A percentile compares a stretch with the other conserved stretches of the same genome.
Evolutionary conservation across 2,888 invertebrate genomes (phyloP).

Genomic region (Hirtodrosophila confusa): DNA sequence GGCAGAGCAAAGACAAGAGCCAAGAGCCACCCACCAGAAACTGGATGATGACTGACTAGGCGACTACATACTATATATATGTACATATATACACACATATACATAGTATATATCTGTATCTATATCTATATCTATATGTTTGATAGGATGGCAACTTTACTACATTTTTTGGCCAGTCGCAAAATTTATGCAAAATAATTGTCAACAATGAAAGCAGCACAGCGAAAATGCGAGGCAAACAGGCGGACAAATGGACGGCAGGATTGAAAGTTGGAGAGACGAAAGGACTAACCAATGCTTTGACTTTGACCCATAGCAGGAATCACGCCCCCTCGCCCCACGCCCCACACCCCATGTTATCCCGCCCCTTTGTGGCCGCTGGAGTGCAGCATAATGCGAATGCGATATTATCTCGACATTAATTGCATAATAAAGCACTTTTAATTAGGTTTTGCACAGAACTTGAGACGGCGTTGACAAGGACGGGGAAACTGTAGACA

Average conservation of each 20-base stretch:
- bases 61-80: no score
- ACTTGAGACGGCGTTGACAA: slow-evolving; percentile 11
- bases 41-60: slow-evolving; percentile 20
- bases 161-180: slow-evolving; percentile 38
- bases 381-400: slow-evolving; percentile 44
- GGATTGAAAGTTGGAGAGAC: background rate
- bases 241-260: background rate
- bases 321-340: background rate
- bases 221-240: slow-evolving; percentile 8
- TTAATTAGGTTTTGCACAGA: slow-evolving; percentile 71
- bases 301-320: slow-evolving; percentile 27
- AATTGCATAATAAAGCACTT: slow-evolving; percentile 79
- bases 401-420: slow-evolving; percentile 74
- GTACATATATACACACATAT: no score
- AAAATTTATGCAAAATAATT: slow-evolving; percentile 66
- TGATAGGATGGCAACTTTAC: slow-evolving; percentile 50
- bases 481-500: slow-evolving; percentile 13
- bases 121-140: slow-evolving; percentile 13
- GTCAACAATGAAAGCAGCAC: slow-evolving; percentile 46
- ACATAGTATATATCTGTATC: no score
- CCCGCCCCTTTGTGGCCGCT: slow-evolving; percentile 22
- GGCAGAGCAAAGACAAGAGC: slow-evolving; percentile 50
- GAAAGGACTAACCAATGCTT: slow-evolving; percentile 6
- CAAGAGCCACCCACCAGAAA: slow-evolving; percentile 27
- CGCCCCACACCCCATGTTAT: background rate